Evolutionary conservation across 2,888 invertebrate genomes (phyloP).

Genomic region (Pycnomerus fuliginosus): DNA sequence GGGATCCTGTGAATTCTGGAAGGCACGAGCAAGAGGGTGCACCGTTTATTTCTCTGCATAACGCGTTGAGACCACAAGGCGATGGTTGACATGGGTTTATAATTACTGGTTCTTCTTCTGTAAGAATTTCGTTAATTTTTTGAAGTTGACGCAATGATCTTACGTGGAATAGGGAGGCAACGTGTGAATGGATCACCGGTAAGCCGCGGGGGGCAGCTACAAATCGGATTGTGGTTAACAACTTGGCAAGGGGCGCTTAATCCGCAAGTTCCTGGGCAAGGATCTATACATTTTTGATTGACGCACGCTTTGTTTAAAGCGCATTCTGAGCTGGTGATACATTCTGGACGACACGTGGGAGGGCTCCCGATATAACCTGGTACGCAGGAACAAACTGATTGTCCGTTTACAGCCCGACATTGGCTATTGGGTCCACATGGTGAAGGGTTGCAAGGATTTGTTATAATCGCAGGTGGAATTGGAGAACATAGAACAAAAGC

Average conservation of each 20-base stretch:
- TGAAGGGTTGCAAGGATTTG: constrained; percentile 68
- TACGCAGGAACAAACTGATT: constrained; percentile 67
- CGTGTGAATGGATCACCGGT: constrained; percentile 70
- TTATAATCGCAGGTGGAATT: constrained; percentile 41
- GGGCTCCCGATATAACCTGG: constrained; percentile 62
- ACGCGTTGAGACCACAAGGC: constrained; percentile 69
- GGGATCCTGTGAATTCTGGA: constrained; percentile 62
- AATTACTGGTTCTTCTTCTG: constrained; percentile 34
- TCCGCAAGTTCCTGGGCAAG: constrained; percentile 69
- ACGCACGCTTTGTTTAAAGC: constrained; percentile 64
- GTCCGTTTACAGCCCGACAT: constrained; percentile 63
- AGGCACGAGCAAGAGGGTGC: constrained; percentile 64
- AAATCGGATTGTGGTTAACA: constrained; percentile 71
- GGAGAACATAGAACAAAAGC: constrained; percentile 57
- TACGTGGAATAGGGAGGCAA: constrained; percentile 55
- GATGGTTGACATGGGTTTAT: constrained; percentile 66
- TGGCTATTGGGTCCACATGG: constrained; percentile 68
- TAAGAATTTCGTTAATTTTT: not conserved
- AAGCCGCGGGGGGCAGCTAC: constrained; percentile 62
- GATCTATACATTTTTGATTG: constrained; percentile 69
- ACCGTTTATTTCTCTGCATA: constrained; percentile 56
- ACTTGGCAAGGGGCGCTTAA: constrained; percentile 70
- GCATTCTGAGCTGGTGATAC: constrained; percentile 69
- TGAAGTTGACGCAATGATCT: constrained; percentile 2
- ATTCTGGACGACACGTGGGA: constrained; percentile 68